Percentiles rank a stretch among this genome's conserved stretches.
These are phyloP conservation scores for Yponomeuta malinellus DNA, from an alignment of 2,888 invertebrate genomes.

Conservation along the genomic window DNA sequence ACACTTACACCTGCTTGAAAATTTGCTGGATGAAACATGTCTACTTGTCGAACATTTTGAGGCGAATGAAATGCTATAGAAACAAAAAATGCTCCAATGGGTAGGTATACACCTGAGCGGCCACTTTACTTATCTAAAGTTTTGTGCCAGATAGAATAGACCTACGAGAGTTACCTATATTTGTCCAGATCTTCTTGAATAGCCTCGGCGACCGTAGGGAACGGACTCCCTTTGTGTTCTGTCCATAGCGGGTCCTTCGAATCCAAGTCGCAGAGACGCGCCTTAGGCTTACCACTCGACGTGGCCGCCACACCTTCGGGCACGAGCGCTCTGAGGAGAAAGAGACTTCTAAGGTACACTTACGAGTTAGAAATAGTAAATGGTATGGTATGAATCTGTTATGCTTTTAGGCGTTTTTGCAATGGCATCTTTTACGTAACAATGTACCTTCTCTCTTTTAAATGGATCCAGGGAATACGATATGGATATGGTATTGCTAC, in stretches of 20 bases:
- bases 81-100: too few relatives aligned
- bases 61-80: too few relatives aligned
- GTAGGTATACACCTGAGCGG: background rate
- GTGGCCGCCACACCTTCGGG: conserved; percentile 61
- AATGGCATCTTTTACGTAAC: too few relatives aligned
- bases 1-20: too few relatives aligned
- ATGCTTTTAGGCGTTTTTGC: too few relatives aligned
- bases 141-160: too few relatives aligned
- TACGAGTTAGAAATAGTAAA: background rate
- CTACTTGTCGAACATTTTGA: too few relatives aligned
- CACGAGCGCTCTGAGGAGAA: conserved; percentile 52
- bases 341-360: background rate
- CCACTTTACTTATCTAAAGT: background rate
- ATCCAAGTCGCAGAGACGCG: conserved; percentile 92
- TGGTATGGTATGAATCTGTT: too few relatives aligned
- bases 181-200: conserved; percentile 98
- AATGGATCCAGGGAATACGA: too few relatives aligned
- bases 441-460: too few relatives aligned
- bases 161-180: conserved; percentile 77
- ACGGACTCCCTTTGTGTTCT: conserved; percentile 94
- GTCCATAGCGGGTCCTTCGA: conserved; percentile 94
- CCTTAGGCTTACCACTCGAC: conserved; percentile 84
- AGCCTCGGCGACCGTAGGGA: conserved; percentile 97
- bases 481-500: too few relatives aligned
- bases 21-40: too few relatives aligned